phyloP scores from a whole-genome alignment of 2,797 vertebrate genomes.

The Remorina albescens region DNA sequence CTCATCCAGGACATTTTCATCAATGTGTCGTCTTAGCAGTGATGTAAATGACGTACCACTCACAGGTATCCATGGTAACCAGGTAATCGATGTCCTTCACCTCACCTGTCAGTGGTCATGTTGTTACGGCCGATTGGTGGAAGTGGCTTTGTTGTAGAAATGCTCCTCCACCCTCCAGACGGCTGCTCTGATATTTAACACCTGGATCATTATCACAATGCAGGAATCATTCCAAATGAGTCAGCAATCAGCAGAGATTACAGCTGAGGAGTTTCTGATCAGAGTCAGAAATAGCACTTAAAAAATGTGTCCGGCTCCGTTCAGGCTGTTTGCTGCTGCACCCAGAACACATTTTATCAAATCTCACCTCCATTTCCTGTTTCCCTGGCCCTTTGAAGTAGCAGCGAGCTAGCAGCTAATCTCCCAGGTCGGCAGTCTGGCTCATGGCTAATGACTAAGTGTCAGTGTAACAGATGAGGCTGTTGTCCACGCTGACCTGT shows the following conservation, averaged over 20 bases:
- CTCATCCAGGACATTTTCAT: no score
- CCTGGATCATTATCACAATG: conserved; percentile 41
- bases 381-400: conserved; percentile 36
- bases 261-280: conserved; percentile 24
- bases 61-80: no score
- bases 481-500: conserved; percentile 65
- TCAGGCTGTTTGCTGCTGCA: conserved; percentile 10
- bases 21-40: no score
- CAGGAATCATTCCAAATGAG: conserved; percentile 39
- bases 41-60: no score
- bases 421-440: conserved; percentile 70
- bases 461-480: conserved; percentile 79
- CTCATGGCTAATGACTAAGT: conserved; percentile 76
- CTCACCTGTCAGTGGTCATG: no score
- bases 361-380: conserved; percentile 33
- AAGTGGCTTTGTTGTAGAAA: not conserved
- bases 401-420: conserved; percentile 59
- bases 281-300: conserved; percentile 8
- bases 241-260: conserved; percentile 52
- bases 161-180: not conserved
- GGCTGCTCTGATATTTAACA: conserved; percentile 4
- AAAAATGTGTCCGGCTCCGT: conserved; percentile 13
- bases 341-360: conserved; percentile 26
- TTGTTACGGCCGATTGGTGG: no score
- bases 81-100: no score